Evolutionary conservation across 2,888 invertebrate species (phyloP).

Genomic region (Petrophora chlorosata): DNA sequence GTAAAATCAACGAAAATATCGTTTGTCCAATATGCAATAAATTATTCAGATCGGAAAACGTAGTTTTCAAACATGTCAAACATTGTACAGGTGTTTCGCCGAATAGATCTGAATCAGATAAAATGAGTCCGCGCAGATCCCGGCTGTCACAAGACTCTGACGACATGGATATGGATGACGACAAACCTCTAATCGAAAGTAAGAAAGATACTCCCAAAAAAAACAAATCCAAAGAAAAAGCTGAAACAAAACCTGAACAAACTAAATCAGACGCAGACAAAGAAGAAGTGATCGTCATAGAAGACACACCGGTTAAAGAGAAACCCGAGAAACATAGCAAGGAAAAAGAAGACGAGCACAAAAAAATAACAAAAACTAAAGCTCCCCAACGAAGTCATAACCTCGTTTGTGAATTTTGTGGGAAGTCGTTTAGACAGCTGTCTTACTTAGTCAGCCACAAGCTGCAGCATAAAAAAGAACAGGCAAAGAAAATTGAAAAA

Average conservation of each 20-base stretch:
- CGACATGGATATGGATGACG: conserved; percentile 57
- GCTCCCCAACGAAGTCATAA: conserved; percentile 34
- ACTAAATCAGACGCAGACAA: conserved; percentile 44
- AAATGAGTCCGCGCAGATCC: conserved; percentile 56
- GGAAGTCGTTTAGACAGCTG: conserved; percentile 75
- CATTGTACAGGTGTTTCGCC: conserved; percentile 79
- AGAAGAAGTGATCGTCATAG: conserved; percentile 62
- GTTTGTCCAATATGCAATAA: conserved; percentile 79
- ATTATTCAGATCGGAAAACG: conserved; percentile 77
- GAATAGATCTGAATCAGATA: conserved; percentile 71
- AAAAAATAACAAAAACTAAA: conserved; percentile 4
- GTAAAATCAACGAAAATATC: conserved; percentile 81
- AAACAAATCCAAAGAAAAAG: conserved; percentile 60
- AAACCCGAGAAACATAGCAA: conserved; percentile 17
- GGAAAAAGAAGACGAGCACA: conserved; percentile 20
- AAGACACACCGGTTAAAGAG: conserved; percentile 60
- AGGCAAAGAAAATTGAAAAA: conserved; percentile 51
- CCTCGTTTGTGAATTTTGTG: conserved; percentile 74
- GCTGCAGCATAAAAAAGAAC: conserved; percentile 65
- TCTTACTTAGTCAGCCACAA: conserved; percentile 76
- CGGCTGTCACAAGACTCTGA: conserved; percentile 63
- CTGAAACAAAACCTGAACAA: conserved; percentile 18
- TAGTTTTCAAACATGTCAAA: conserved; percentile 80
- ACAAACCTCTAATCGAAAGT: conserved; percentile 41
- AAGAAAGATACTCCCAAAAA: conserved; percentile 50